Percentiles rank a stretch among this genome's conserved stretches.
These are phyloP conservation scores for Drosophila kuntzei DNA, from an alignment of 2,888 invertebrate species.

Conservation along the genomic window DNA sequence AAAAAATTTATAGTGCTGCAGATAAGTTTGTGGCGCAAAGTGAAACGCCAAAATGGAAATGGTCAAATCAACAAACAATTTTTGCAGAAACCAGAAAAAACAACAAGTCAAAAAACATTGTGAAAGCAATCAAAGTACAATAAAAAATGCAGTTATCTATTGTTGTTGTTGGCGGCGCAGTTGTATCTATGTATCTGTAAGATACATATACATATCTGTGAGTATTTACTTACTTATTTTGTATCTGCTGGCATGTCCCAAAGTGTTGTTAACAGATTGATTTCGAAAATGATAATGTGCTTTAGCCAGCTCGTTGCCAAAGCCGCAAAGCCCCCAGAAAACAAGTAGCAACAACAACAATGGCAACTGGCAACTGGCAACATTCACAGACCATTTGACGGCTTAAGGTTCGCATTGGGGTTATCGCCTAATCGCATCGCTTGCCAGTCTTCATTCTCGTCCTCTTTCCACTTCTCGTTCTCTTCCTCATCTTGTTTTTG, in stretches of 20 bases:
- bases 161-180: not conserved
- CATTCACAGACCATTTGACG: constrained; percentile 81
- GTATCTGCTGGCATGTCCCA: constrained; percentile 47
- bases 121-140: constrained; percentile 63
- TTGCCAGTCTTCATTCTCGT: constrained; percentile 31
- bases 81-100: constrained; percentile 40
- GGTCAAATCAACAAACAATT: constrained; percentile 73
- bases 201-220: constrained; percentile 33
- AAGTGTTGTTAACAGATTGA: constrained; percentile 83
- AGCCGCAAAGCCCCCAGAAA: constrained; percentile 68
- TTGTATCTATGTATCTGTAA: constrained; percentile 8
- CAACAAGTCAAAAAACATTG: constrained; percentile 10
- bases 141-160: constrained; percentile 38
- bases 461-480: constrained; percentile 5
- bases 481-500: constrained; percentile 30
- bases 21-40: constrained; percentile 60
- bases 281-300: constrained; percentile 76
- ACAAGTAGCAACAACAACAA: constrained; percentile 45
- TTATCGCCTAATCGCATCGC: constrained; percentile 80
- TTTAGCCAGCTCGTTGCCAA: constrained; percentile 60
- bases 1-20: constrained; percentile 57
- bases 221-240: constrained; percentile 39
- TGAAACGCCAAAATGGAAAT: constrained; percentile 51
- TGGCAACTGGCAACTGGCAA: constrained; percentile 56
- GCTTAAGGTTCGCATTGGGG: constrained; percentile 78